Conservation (phyloP, 1,140 invertebrate genomes). For the Globodera ellingtonae region DNA sequence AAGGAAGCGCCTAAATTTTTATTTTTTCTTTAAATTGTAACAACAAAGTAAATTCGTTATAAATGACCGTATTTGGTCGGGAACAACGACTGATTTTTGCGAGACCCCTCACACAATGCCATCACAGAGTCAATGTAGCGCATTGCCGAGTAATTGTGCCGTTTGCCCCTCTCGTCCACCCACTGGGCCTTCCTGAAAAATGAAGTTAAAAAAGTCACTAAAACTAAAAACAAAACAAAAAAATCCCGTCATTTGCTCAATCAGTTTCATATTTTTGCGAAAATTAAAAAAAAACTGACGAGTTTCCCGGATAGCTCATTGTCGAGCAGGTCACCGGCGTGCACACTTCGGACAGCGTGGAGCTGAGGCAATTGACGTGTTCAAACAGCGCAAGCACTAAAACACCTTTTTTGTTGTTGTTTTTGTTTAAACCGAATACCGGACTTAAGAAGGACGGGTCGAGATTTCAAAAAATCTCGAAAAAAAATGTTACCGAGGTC, state of each 20-base stretch:
- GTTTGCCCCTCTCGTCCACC: slow-evolving; percentile 58
- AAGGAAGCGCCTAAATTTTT: slow-evolving; percentile 53
- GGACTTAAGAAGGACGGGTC: not conserved
- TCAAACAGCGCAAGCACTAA: slow-evolving; percentile 59
- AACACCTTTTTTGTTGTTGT: slow-evolving; percentile 12
- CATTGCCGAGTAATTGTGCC: slow-evolving; percentile 56
- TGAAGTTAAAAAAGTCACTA: not conserved
- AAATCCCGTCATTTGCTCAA: not conserved
- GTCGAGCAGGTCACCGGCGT: slow-evolving; percentile 47
- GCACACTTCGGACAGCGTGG: slow-evolving; percentile 57
- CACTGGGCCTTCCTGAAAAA: slow-evolving; percentile 58
- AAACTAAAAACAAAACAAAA: not conserved
- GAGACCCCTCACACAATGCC: slow-evolving; percentile 56
- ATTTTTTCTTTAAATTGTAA: not conserved
- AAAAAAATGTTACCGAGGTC: not conserved
- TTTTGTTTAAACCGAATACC: not conserved
- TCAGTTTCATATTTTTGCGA: not conserved
- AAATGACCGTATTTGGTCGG: slow-evolving; percentile 63
- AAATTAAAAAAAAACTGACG: slow-evolving; percentile 37
- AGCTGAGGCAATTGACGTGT: slow-evolving; percentile 63
- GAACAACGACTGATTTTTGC: slow-evolving; percentile 61
- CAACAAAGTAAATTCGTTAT: not conserved
- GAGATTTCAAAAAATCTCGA: not conserved
- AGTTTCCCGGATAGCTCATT: slow-evolving; percentile 57
- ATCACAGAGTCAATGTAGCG: slow-evolving; percentile 65